Percentiles rank a stretch among this genome's conserved stretches.
Conservation (phyloP, 2,113 vertebrate species). For the Panthera tigris region DNA sequence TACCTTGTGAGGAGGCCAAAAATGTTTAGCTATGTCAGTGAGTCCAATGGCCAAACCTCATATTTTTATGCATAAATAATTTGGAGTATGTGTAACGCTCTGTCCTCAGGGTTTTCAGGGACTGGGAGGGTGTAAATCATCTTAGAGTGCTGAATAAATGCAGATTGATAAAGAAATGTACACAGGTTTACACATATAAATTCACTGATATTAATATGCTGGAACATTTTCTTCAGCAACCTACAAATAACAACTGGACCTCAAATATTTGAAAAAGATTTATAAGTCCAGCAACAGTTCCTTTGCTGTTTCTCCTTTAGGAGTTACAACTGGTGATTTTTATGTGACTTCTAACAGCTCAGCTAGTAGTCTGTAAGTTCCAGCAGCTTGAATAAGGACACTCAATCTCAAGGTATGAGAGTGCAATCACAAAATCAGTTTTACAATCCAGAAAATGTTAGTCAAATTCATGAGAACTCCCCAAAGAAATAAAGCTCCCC, state of each 20-base stretch:
- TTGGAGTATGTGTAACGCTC: constrained; percentile 78
- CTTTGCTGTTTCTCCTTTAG: constrained; percentile 71
- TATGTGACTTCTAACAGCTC: constrained; percentile 60
- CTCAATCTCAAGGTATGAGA: constrained; percentile 31
- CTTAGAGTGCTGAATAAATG: constrained; percentile 76
- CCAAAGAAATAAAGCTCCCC: neutral
- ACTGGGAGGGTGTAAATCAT: constrained; percentile 73
- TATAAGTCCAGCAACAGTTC: constrained; percentile 74
- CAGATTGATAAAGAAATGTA: constrained; percentile 79
- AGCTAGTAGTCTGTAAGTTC: constrained; percentile 30
- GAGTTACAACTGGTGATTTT: constrained; percentile 67
- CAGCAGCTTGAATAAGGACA: constrained; percentile 58
- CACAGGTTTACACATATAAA: constrained; percentile 75
- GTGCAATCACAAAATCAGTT: constrained; percentile 1
- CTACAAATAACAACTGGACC: constrained; percentile 76
- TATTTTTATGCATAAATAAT: constrained; percentile 82
- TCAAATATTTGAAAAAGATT: constrained; percentile 80
- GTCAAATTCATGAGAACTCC: neutral
- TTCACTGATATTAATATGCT: constrained; percentile 78
- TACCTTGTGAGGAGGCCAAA: constrained; percentile 80
- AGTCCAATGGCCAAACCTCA: constrained; percentile 77
- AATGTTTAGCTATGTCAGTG: constrained; percentile 80
- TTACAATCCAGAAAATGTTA: constrained; percentile 42
- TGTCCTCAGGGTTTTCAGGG: constrained; percentile 74
- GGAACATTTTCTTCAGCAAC: constrained; percentile 74